phyloP scores from a whole-genome alignment of 2,113 vertebrate species.

The Limanda limanda region DNA sequence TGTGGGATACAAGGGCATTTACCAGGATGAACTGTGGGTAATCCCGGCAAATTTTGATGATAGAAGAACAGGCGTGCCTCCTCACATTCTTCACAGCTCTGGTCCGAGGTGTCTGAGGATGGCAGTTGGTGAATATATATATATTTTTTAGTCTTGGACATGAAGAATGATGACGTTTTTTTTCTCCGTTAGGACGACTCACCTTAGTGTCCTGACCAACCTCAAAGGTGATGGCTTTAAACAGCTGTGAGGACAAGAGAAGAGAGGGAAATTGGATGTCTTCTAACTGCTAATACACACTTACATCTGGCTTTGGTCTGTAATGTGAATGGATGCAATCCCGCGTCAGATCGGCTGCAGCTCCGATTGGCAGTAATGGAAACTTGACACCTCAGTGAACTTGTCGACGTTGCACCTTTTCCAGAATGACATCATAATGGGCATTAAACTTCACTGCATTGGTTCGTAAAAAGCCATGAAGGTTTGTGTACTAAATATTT shows the following conservation, averaged over 20 bases:
- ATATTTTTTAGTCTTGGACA: neutral
- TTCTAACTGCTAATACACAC: neutral
- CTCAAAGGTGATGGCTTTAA: conserved; percentile 92
- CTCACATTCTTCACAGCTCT: conserved; percentile 94
- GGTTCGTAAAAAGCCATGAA: too few species aligned
- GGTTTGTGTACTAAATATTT: too few species aligned
- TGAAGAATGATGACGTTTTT: neutral
- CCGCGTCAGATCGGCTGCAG: too few species aligned
- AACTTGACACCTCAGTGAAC: too few species aligned
- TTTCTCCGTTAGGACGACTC: conserved; percentile 42
- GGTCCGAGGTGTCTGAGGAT: conserved; percentile 87
- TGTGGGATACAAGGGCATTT: conserved; percentile 9
- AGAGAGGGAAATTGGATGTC: neutral
- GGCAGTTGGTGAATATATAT: neutral
- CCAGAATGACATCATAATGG: too few species aligned
- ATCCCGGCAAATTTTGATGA: conserved; percentile 96
- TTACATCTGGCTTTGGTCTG: too few species aligned
- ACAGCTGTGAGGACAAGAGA: conserved; percentile 81
- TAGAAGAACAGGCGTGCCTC: conserved; percentile 93
- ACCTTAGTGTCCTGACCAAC: conserved; percentile 90
- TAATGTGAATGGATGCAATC: too few species aligned
- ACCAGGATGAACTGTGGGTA: conserved; percentile 93
- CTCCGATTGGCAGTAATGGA: too few species aligned
- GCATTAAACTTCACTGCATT: too few species aligned
- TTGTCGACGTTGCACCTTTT: too few species aligned